Percentiles rank a stretch among this genome's conserved stretches.
These are phyloP conservation scores for Casuarius casuarius DNA, from an alignment of 2,113 vertebrate genomes.

Conservation along the genomic window DNA sequence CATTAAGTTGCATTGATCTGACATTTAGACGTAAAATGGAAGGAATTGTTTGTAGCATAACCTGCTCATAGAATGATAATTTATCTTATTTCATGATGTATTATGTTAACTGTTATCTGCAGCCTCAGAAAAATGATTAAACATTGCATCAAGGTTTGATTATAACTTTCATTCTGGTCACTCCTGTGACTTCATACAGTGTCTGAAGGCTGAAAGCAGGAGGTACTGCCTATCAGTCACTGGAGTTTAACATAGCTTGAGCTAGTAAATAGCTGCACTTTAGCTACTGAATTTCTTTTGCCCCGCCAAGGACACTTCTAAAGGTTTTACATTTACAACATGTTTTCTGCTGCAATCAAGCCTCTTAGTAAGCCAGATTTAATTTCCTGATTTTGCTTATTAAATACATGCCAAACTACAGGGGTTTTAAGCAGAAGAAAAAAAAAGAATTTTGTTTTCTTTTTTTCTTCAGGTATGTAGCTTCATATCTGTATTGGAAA, in stretches of 20 bases:
- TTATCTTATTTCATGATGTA: background rate
- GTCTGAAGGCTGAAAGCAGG: background rate
- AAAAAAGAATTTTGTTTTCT: background rate
- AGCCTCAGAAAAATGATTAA: constrained; percentile 26
- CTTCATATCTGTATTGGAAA: background rate
- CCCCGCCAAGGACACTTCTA: background rate
- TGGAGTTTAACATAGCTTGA: background rate
- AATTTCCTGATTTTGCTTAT: background rate
- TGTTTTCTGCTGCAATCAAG: background rate
- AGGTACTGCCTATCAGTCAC: background rate
- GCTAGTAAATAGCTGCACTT: background rate
- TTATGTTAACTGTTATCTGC: constrained; percentile 10
- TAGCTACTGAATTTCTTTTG: background rate
- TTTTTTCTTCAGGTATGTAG: background rate
- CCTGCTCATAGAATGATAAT: background rate
- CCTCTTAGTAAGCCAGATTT: background rate
- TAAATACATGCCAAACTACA: background rate
- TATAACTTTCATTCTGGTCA: background rate
- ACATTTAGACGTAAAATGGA: constrained; percentile 9
- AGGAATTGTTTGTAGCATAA: background rate
- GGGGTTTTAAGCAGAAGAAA: background rate
- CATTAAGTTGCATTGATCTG: background rate
- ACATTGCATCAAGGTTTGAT: background rate
- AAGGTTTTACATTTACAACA: background rate
- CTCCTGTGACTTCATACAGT: background rate